Conservation (phyloP, 92 coral and sea anemone species). For the Bergia sp. region DNA sequence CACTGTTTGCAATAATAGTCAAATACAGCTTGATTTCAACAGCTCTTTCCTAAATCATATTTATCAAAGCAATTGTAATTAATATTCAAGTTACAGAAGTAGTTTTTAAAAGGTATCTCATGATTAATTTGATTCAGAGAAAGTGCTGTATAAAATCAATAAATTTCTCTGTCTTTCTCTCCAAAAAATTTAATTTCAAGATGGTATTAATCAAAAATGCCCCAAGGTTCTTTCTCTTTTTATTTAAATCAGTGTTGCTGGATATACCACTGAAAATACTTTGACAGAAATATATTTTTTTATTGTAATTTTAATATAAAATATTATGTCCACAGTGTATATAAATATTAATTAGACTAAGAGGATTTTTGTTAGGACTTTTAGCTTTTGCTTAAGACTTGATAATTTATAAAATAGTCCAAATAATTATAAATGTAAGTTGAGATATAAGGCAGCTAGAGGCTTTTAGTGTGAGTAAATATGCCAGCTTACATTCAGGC, state of each 20-base stretch:
- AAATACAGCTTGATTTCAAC: not conserved
- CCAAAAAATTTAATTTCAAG: not conserved
- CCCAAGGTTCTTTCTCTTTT: not conserved
- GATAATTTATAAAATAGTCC: too few relatives aligned
- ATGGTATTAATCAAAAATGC: not conserved
- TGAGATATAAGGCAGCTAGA: too few relatives aligned
- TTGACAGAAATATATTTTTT: not conserved
- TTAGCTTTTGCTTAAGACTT: too few relatives aligned
- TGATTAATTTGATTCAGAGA: too few relatives aligned
- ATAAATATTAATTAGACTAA: too few relatives aligned
- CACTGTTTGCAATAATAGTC: not conserved
- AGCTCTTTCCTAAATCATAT: not conserved
- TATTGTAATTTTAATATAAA: not conserved
- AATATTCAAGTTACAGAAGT: not conserved
- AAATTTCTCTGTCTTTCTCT: too few relatives aligned
- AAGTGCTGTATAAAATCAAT: too few relatives aligned
- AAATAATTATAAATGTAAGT: too few relatives aligned
- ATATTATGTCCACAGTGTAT: not conserved
- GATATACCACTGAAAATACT: not conserved
- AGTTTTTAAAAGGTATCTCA: not conserved
- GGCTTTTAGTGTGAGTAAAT: too few relatives aligned
- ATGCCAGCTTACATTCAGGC: too few relatives aligned
- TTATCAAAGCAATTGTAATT: not conserved
- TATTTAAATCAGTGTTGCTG: not conserved
- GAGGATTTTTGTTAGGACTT: too few relatives aligned